Base-by-base conservation (phyloP, 92 coral and sea anemone genomes). In the Heteractis magnifica region DNA sequence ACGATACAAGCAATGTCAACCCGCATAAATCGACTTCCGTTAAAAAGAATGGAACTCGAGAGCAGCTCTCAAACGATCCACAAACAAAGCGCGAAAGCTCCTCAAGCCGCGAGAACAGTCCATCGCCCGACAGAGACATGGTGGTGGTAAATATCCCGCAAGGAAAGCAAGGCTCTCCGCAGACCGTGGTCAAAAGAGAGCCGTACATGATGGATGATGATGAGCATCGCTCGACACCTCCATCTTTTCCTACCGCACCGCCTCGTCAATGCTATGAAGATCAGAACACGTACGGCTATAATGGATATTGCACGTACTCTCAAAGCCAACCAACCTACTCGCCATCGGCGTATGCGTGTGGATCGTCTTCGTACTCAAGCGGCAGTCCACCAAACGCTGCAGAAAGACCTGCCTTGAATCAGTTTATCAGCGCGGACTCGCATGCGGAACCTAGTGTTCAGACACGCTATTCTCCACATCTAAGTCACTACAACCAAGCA, bases 171-270 rank as follows among this genome's bases (percentile, higher is more conserved):
- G 72, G 87, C 26, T 73, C 90, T 52, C 81, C 81, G 20, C 82
- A 79, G 26, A 72, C 89, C 6, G 70, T 80, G 18, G 86, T 89
- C 86, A 89, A 89, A 60, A 79, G 90, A 34, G 92, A 89, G 71
- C 90, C 90, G 5, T 89, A 89, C 79, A 78, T 78, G 88, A 44
- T 85, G 83, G 83, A 85, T n/a, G 83, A 75, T 14, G 88, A 85
- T 48, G 79, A 71, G 10, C 68, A 84, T 77, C 82, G 88, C n/a
- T 26, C 93, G 15, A 92, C 98, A 10, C 98, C 98, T 49, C 98
- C 94, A 53, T 91, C 98, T 8, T 94, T 94, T 51, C 94, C 94
- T 58, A 91, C 92, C 0, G 91, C 87, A 65, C 98, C 98, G 52
- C 94, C 95, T 15, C 93, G 93, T 65, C 87, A 92, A 10, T 77